A percentile compares a stretch with the other conserved stretches of the same genome.
Conservation (phyloP, 2,113 vertebrate genomes). For the Polypterus senegalus region DNA sequence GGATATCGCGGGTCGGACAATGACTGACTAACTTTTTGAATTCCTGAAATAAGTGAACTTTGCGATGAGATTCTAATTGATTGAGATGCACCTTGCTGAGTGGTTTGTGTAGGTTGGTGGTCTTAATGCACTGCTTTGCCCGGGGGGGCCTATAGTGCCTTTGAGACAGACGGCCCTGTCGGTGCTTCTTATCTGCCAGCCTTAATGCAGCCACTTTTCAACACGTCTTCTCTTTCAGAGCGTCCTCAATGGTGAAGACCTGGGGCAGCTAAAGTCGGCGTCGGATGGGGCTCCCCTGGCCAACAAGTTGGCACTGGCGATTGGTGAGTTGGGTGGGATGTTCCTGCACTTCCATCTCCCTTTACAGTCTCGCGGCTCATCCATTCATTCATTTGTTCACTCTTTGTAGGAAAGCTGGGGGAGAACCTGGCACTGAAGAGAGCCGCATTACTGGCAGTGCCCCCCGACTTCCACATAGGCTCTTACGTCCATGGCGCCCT, state of each 20-base stretch:
- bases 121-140: not conserved
- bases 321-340: slow-evolving; percentile 47
- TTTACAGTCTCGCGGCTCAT: not conserved
- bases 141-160: too few species aligned
- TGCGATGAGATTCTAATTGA: too few species aligned
- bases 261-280: slow-evolving; percentile 46
- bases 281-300: slow-evolving; percentile 47
- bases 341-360: too few species aligned
- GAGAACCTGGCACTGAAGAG: slow-evolving; percentile 72
- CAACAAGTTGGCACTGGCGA: slow-evolving; percentile 62
- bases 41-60: too few species aligned
- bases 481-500: slow-evolving; percentile 61
- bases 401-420: slow-evolving; percentile 61
- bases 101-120: too few species aligned
- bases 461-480: slow-evolving; percentile 60
- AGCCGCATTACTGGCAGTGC: slow-evolving; percentile 57
- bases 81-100: too few species aligned
- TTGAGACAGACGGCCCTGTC: too few species aligned
- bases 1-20: too few species aligned
- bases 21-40: too few species aligned
- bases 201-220: not conserved
- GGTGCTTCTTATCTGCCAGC: not conserved
- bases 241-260: slow-evolving; percentile 48
- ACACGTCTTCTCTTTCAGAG: slow-evolving; percentile 37
- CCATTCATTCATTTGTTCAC: slow-evolving; percentile 6